Evolutionary conservation across 2,888 invertebrate genomes (phyloP).

Genomic region (Nineta flava): DNA sequence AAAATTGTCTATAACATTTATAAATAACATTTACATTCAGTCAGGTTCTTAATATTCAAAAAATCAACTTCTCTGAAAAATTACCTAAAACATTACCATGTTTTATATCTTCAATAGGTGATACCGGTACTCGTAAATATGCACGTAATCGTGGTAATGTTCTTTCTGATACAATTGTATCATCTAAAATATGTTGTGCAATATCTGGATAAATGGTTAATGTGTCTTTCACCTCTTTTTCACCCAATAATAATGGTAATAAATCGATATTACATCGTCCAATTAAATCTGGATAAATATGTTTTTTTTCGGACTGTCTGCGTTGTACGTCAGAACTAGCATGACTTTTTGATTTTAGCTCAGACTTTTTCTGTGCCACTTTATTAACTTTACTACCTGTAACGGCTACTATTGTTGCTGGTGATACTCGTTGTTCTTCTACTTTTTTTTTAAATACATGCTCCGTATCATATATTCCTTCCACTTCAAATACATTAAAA

Average conservation of each 20-base stretch:
- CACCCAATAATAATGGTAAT: conserved; percentile 16
- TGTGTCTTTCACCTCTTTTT: conserved; percentile 10
- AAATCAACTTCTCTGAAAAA: too few species aligned
- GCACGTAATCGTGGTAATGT: conserved; percentile 20
- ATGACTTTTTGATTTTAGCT: conserved; percentile 2
- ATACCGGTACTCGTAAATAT: conserved; percentile 16
- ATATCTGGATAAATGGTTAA: conserved; percentile 15
- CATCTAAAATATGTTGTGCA: conserved; percentile 14
- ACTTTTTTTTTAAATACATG: background rate
- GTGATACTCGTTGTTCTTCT: background rate
- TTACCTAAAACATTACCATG: too few species aligned
- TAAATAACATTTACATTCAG: too few species aligned
- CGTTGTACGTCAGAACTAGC: conserved; percentile 1
- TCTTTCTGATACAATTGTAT: conserved; percentile 18
- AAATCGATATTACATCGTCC: conserved; percentile 18
- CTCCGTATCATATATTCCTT: background rate
- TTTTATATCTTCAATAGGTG: background rate
- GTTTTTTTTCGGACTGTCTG: background rate
- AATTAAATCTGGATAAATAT: conserved; percentile 8
- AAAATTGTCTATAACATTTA: too few species aligned
- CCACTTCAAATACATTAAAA: conserved; percentile 5
- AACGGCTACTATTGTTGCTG: background rate
- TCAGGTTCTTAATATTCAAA: too few species aligned
- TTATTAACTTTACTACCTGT: background rate
- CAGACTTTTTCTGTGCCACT: conserved; percentile 4